phyloP scores from a whole-genome alignment of 2,888 invertebrate genomes.

The Scelioninae gen. 2 region DNA sequence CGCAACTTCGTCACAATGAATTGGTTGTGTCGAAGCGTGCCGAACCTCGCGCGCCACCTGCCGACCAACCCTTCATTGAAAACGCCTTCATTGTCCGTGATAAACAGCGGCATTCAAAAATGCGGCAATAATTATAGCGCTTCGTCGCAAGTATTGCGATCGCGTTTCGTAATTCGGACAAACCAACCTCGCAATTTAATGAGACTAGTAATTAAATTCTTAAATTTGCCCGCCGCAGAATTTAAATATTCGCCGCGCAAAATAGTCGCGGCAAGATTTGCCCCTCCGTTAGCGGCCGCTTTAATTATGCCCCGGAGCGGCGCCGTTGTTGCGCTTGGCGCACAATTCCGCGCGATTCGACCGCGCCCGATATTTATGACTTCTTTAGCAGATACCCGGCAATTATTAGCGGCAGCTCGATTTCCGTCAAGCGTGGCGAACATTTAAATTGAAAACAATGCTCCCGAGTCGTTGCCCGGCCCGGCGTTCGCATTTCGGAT shows the following conservation, averaged over 20 bases:
- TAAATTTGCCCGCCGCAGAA: slow-evolving; percentile 5
- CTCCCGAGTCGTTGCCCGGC: slow-evolving; percentile 54
- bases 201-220: slow-evolving; percentile 24
- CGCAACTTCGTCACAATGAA: too few relatives aligned
- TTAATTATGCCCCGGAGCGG: slow-evolving; percentile 49
- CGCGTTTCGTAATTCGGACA: neutral
- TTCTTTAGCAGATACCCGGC: slow-evolving; percentile 54
- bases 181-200: neutral
- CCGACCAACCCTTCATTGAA: too few relatives aligned
- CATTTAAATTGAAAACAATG: slow-evolving; percentile 56
- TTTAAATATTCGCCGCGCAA: slow-evolving; percentile 38
- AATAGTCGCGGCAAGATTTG: slow-evolving; percentile 45
- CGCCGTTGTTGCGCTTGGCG: slow-evolving; percentile 24
- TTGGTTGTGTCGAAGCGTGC: too few relatives aligned
- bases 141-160: too few relatives aligned
- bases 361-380: slow-evolving; percentile 51
- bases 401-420: slow-evolving; percentile 47
- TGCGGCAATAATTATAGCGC: too few relatives aligned
- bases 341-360: slow-evolving; percentile 41
- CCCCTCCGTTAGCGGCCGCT: slow-evolving; percentile 48
- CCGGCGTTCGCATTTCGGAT: slow-evolving; percentile 60
- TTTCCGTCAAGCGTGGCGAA: slow-evolving; percentile 55
- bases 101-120: too few relatives aligned
- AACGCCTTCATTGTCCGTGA: too few relatives aligned
- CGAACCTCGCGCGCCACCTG: too few relatives aligned